These are phyloP conservation scores for Zophobas morio DNA, from an alignment of 1,140 invertebrate species.

Conservation along the genomic window DNA sequence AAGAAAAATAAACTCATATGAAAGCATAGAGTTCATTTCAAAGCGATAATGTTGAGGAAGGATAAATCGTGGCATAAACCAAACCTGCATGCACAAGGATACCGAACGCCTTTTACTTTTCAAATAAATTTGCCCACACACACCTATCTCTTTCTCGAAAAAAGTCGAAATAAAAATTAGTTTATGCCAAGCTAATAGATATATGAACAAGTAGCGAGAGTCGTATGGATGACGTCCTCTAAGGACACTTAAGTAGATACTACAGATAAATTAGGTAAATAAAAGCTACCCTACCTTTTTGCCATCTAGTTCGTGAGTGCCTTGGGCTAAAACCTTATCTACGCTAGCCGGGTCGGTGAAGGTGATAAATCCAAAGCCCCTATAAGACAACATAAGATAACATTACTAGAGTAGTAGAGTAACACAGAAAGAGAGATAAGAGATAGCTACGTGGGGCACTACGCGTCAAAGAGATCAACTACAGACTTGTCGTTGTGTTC, in stretches of 20 bases:
- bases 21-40: too few relatives aligned
- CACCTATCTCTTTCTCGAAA: conserved; percentile 45
- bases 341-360: conserved; percentile 94
- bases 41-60: background rate
- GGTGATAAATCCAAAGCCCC: conserved; percentile 98
- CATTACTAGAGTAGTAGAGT: conserved; percentile 57
- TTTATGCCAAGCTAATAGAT: conserved; percentile 23
- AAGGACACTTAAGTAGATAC: conserved; percentile 34
- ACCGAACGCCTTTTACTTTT: background rate
- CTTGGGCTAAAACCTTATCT: conserved; percentile 95
- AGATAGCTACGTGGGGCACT: conserved; percentile 55
- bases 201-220: conserved; percentile 8
- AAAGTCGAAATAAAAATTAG: conserved; percentile 16
- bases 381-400: conserved; percentile 77
- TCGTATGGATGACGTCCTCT: conserved; percentile 6
- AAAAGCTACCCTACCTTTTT: conserved; percentile 85
- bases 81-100: background rate
- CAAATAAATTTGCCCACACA: conserved; percentile 34
- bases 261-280: conserved; percentile 50
- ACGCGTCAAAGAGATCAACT: conserved; percentile 55
- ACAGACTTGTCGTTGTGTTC: conserved; percentile 48
- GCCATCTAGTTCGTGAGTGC: conserved; percentile 94
- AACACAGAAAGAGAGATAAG: conserved; percentile 45
- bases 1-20: background rate
- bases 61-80: conserved; percentile 18